Evolutionary conservation across 2,797 vertebrate species (phyloP).

Genomic region (Pseudomugil tenellus): DNA sequence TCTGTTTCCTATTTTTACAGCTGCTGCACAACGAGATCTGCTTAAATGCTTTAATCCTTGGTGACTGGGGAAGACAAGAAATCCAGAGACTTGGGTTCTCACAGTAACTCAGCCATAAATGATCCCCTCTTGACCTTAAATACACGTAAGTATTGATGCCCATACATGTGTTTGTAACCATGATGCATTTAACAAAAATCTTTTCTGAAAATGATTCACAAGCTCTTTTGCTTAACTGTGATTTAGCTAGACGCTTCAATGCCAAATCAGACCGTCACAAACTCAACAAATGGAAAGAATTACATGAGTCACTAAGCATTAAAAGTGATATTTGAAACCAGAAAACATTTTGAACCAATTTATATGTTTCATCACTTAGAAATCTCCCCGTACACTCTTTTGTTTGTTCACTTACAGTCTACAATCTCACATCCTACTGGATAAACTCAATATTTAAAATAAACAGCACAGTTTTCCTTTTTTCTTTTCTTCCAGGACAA

Average conservation of each 20-base stretch:
- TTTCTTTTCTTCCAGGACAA: constrained; percentile 29
- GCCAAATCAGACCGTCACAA: constrained; percentile 27
- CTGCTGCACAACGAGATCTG: constrained; percentile 79
- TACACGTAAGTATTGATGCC: constrained; percentile 28
- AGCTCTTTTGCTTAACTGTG: constrained; percentile 30
- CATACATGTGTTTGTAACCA: constrained; percentile 11
- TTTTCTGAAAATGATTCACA: constrained; percentile 46
- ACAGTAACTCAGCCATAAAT: constrained; percentile 61
- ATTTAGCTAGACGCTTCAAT: constrained; percentile 33
- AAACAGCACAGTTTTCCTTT: constrained; percentile 11
- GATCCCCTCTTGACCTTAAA: constrained; percentile 61
- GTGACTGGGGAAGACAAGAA: constrained; percentile 64
- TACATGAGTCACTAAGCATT: constrained; percentile 26
- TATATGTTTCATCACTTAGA: constrained; percentile 23
- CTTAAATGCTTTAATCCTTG: constrained; percentile 71
- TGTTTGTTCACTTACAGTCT: not conserved
- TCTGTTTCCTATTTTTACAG: constrained; percentile 86
- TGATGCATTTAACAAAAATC: constrained; percentile 27
- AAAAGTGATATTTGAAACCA: constrained; percentile 11
- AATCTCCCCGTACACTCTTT: constrained; percentile 7
- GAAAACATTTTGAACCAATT: constrained; percentile 3
- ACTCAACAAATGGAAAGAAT: constrained; percentile 39
- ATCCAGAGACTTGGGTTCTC: constrained; percentile 63
- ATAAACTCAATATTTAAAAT: constrained; percentile 40
- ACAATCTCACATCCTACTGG: constrained; percentile 5